phyloP scores from a whole-genome alignment of 2,113 vertebrate species.

The Daubentonia madagascariensis region DNA sequence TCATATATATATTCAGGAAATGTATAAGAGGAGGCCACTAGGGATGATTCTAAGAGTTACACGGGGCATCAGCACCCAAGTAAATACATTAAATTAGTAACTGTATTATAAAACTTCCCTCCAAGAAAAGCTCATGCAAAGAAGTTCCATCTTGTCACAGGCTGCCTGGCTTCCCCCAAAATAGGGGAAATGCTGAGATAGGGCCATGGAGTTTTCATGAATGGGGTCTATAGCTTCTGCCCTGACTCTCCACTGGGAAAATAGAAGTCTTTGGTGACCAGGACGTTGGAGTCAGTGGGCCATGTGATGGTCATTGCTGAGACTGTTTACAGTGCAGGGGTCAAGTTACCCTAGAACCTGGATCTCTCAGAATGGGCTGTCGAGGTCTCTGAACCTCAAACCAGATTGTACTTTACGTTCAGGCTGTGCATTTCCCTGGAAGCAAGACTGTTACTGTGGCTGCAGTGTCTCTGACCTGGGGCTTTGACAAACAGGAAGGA shows the following conservation, averaged over 20 bases:
- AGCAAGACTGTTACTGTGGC: background rate
- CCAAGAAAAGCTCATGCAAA: background rate
- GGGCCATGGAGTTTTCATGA: background rate
- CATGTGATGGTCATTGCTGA: background rate
- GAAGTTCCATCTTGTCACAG: background rate
- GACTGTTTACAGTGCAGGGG: background rate
- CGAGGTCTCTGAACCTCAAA: background rate
- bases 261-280: background rate
- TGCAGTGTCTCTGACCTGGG: background rate
- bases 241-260: background rate
- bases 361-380: background rate
- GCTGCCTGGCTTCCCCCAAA: background rate
- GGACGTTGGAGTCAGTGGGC: background rate
- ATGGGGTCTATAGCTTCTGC: background rate
- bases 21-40: background rate
- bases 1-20: background rate
- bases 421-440: background rate
- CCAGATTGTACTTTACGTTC: background rate
- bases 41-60: background rate
- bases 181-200: background rate
- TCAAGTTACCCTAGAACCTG: background rate
- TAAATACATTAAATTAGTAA: background rate
- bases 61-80: background rate
- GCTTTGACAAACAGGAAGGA: background rate
- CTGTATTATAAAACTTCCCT: background rate